phyloP scores from a whole-genome alignment of 2,888 invertebrate genomes.

The Cenopis cana region DNA sequence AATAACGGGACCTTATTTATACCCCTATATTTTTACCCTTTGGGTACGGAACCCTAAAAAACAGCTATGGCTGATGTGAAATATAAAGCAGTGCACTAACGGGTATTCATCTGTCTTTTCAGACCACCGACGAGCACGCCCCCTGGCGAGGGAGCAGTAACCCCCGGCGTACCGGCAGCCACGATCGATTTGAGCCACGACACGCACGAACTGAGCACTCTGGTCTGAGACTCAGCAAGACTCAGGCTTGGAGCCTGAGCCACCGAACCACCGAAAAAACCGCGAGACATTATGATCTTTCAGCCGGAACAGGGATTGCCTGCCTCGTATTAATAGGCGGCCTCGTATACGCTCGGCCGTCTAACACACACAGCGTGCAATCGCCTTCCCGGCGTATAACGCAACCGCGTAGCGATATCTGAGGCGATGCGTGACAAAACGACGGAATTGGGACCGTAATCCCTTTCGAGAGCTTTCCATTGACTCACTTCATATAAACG shows the following conservation, averaged over 20 bases:
- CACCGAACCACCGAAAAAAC: not conserved
- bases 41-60: too few species aligned
- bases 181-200: conserved; percentile 87
- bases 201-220: conserved; percentile 88
- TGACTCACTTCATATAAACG: not conserved
- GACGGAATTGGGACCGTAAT: not conserved
- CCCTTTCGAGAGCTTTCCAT: not conserved
- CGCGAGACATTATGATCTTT: too few species aligned
- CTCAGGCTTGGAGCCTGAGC: too few species aligned
- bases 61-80: too few species aligned
- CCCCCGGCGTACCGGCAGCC: conserved; percentile 85
- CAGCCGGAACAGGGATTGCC: too few species aligned
- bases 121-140: conserved; percentile 87
- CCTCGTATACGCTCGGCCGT: too few species aligned
- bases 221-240: conserved; percentile 75
- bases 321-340: too few species aligned
- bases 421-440: conserved; percentile 7
- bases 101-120: conserved; percentile 46
- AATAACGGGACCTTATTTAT: too few species aligned
- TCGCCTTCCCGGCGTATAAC: too few species aligned
- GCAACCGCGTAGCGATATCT: not conserved
- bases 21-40: too few species aligned
- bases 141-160: conserved; percentile 82
- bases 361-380: too few species aligned
- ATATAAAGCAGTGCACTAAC: not conserved